Evolutionary conservation across 2,113 vertebrate species (phyloP).

Genomic region (Haemorhous mexicanus): DNA sequence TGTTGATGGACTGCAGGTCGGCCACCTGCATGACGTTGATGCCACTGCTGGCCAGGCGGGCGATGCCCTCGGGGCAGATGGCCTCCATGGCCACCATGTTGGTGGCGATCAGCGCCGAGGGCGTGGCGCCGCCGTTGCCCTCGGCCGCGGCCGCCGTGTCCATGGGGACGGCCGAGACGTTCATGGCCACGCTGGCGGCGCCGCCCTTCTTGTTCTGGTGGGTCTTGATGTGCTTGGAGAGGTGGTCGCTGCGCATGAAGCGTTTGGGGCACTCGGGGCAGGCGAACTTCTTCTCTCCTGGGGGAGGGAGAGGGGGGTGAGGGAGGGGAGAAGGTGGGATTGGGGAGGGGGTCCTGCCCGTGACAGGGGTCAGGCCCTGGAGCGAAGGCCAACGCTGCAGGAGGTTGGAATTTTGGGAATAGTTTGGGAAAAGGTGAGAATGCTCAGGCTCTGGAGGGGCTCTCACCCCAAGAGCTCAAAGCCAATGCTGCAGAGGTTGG

Average conservation of each 20-base stretch:
- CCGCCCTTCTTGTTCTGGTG: conserved; percentile 90
- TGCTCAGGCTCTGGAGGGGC: too few species aligned
- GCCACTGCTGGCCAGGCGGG: background rate
- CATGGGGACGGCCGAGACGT: conserved; percentile 73
- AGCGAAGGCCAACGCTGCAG: background rate
- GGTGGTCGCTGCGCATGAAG: conserved; percentile 98
- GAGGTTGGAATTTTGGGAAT: background rate
- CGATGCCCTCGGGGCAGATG: background rate
- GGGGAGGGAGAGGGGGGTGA: accelerated
- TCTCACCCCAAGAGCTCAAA: too few species aligned
- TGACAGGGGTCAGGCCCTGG: too few species aligned
- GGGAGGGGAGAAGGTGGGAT: too few species aligned
- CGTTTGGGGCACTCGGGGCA: conserved; percentile 93
- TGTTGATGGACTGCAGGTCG: background rate
- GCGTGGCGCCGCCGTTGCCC: background rate
- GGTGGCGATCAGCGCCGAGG: background rate
- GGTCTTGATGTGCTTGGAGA: conserved; percentile 97
- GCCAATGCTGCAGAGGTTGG: too few species aligned
- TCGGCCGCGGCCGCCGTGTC: background rate
- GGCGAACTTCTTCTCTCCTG: conserved; percentile 92
- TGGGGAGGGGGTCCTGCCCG: background rate
- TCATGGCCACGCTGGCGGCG: conserved; percentile 62
- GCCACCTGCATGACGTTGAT: background rate
- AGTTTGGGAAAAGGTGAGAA: too few species aligned
- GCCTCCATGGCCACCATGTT: background rate